phyloP scores from a whole-genome alignment of 37 sponge, comb jelly and placozoan genomes.

The Oscarella lobularis region DNA sequence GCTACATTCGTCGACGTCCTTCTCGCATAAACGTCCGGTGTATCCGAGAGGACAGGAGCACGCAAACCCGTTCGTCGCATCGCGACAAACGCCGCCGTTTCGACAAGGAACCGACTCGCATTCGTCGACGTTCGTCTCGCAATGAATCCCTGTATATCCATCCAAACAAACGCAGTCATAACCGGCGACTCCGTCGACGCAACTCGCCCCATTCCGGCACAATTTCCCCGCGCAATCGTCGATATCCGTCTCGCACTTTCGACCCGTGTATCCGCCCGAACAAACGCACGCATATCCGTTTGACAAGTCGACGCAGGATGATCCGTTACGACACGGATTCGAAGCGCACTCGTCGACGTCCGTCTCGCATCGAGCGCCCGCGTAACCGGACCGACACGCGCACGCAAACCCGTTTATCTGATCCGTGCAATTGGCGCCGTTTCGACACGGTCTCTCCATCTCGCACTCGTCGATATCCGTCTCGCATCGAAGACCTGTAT shows the following conservation, averaged over 20 bases:
- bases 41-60: not conserved
- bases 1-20: not conserved
- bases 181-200: not conserved
- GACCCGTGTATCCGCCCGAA: slow-evolving; percentile 3
- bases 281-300: not conserved
- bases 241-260: not conserved
- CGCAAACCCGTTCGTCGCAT: not conserved
- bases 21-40: not conserved
- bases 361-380: slow-evolving; percentile 10
- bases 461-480: no score
- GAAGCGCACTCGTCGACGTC: slow-evolving; percentile 6
- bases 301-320: not conserved
- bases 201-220: not conserved
- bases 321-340: not conserved
- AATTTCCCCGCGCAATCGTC: not conserved
- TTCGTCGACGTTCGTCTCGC: not conserved
- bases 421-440: no score
- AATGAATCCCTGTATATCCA: not conserved
- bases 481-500: no score
- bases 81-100: slow-evolving; percentile 12
- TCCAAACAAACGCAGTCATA: not conserved
- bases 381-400: slow-evolving; percentile 5
- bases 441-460: no score
- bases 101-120: slow-evolving; percentile 11
- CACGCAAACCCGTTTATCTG: no score